Evolutionary conservation across 2,888 invertebrate species (phyloP), one percentile per base, ranked within the genome.

Genomic region (Oligia fasciuncula): DNA sequence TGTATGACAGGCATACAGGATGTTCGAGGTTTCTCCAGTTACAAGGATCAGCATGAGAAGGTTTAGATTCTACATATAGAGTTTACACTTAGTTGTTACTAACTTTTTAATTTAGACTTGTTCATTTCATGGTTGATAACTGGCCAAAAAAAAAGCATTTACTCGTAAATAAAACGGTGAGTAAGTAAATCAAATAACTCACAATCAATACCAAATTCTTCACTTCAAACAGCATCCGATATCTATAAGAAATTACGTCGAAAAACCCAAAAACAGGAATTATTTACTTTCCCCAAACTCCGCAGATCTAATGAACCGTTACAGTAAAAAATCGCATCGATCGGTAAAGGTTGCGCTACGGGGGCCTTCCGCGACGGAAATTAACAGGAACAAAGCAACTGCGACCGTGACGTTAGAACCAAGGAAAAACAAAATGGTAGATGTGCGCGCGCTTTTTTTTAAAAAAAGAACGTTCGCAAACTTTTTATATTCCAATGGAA

Each of bases 291-390:
- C 60, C 66, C 67, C 66, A 75, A 75, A 73, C 69, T 73, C 66
- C 40, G 40, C 63, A 67, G 73, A 76, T 71, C 46, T 86, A 87
- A 74, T 68, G 57, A 79, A 75, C 76, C 87, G 71, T 73, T 11
- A 69, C n/a, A 23, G 68, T 62, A 82, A 84, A 85, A 84, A 84
- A 80, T 70, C 67, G 35, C 68, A 81, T 83, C 69, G 71, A 79
- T 84, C 72, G 76, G 74, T 54, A 76, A 81, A 85, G 77, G 81
- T 76, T 77, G 76, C 74, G 73, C 73, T 23, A 79, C 83, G 49
- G 75, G 73, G 75, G 77, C 73, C 76, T 84, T 85, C 87, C 82
- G 81, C 63, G 73, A 65, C 85, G 88, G 88, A 85, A 88, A 85
- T 88, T 79, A 87, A 81, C 85, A 77, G 85, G 81, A 87, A 85